Conservation (phyloP, 2,113 vertebrate genomes). For the Bubo scandiacus region DNA sequence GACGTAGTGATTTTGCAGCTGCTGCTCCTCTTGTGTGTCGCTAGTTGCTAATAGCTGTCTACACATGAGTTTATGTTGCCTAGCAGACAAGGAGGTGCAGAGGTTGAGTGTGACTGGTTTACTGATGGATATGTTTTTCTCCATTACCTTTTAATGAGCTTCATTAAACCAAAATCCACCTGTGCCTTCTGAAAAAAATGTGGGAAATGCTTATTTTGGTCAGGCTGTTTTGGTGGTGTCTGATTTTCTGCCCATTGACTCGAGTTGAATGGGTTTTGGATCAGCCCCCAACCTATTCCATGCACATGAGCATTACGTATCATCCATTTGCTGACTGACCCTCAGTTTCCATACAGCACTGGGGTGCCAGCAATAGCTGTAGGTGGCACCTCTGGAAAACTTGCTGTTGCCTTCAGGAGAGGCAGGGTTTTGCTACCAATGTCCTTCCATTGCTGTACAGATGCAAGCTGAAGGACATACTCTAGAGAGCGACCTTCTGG, state of each 20-base stretch:
- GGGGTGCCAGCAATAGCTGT: not conserved
- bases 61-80: not conserved
- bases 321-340: not conserved
- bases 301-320: accelerated
- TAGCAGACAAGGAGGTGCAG: not conserved
- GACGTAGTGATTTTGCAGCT: not conserved
- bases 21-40: not conserved
- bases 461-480: not conserved
- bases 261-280: not conserved
- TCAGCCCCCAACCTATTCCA: not conserved
- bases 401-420: not conserved
- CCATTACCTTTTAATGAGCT: constrained; percentile 28
- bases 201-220: not conserved
- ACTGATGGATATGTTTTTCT: constrained; percentile 39
- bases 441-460: not conserved
- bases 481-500: not conserved
- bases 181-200: not conserved
- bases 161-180: not conserved
- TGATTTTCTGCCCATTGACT: not conserved
- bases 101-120: constrained; percentile 50
- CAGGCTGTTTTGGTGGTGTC: not conserved
- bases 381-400: not conserved
- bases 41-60: constrained; percentile 27
- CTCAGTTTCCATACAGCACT: not conserved
- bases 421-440: not conserved